These are phyloP conservation scores for Alca torda DNA, from an alignment of 2,797 vertebrate species.

Conservation along the genomic window DNA sequence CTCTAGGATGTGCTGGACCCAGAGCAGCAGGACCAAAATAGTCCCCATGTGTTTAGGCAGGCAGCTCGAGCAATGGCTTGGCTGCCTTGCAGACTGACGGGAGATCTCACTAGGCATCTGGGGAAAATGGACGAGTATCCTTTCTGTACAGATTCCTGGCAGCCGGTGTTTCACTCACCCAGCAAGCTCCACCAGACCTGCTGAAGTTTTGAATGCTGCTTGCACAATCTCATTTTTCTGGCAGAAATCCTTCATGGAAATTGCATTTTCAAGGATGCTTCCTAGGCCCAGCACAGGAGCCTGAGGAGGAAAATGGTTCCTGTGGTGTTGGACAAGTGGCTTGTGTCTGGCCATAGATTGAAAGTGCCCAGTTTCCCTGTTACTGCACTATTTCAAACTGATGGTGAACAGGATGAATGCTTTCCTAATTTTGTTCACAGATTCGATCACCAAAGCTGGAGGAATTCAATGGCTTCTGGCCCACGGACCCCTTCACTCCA, in stretches of 20 bases:
- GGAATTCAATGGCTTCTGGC: conserved; percentile 83
- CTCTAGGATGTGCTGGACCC: rapidly evolving
- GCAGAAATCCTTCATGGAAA: background rate
- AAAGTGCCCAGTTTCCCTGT: background rate
- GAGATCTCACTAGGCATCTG: background rate
- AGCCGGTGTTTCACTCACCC: background rate
- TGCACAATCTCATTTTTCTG: background rate
- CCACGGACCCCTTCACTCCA: conserved; percentile 60
- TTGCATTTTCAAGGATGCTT: background rate
- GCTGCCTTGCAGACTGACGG: background rate
- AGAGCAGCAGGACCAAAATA: background rate
- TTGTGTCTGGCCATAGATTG: background rate
- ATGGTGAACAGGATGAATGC: background rate
- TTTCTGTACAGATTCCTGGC: background rate
- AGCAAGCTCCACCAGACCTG: background rate
- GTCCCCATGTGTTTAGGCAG: background rate
- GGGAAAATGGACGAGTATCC: background rate
- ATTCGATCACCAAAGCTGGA: conserved; percentile 79
- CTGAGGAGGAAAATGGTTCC: rapidly evolving
- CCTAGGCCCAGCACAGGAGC: background rate
- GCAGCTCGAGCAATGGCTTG: background rate
- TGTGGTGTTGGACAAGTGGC: background rate
- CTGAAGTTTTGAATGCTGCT: background rate
- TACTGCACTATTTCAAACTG: background rate
- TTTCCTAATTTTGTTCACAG: conserved; percentile 65